Base-by-base conservation (phyloP, 2,797 vertebrate species). In the Atherinosoma microstoma region DNA sequence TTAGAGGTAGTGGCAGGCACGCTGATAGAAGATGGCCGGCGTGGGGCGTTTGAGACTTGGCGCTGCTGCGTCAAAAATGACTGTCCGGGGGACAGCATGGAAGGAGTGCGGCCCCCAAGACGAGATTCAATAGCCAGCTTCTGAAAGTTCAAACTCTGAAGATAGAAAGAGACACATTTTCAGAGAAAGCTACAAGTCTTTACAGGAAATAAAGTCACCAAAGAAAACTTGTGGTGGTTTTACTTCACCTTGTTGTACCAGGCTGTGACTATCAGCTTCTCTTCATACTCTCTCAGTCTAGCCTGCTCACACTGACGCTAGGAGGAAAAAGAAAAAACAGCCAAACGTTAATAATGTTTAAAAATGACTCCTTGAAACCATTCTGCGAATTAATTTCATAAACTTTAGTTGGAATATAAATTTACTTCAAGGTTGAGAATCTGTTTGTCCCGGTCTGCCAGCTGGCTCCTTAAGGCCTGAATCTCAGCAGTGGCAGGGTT, bases 401-500 rank as follows among this genome's bases (percentile, higher is more conserved):
- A 74, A 51, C 53, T 29, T 56, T 56, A 49, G 9, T 30, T 1
- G 40, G 61, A 58, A 62, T 6, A 6, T 47, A n/a, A 47, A 56
- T 56, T 89, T 95, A 99, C 98, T 94, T 99, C 97, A 75, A 99
- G 89, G 73, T 78, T 91, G 84, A 95, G 91, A 70, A 99, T 97
- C 89, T 90, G 96, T 89, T 96, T 97, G 45, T 99, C 98, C 76
- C 96, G 96, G 34, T 99, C 98, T 0, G 85, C 67, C 49, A 99
- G 75, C 83, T 97, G 97, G 84, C 92, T 97, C 90, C 93, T 97
- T 73, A 99, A 95, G 49, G 91, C 87, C 90, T 97, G 97, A 83
- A 99, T 99, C 94, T 99, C 98, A 83, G 96, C 96, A 10, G 96
- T 97, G 75, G 97, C 97, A 76, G 98, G 98, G 88, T 99, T 98